Conservation (phyloP, 2,888 invertebrate species). For the Ormyrus nitidulus region DNA sequence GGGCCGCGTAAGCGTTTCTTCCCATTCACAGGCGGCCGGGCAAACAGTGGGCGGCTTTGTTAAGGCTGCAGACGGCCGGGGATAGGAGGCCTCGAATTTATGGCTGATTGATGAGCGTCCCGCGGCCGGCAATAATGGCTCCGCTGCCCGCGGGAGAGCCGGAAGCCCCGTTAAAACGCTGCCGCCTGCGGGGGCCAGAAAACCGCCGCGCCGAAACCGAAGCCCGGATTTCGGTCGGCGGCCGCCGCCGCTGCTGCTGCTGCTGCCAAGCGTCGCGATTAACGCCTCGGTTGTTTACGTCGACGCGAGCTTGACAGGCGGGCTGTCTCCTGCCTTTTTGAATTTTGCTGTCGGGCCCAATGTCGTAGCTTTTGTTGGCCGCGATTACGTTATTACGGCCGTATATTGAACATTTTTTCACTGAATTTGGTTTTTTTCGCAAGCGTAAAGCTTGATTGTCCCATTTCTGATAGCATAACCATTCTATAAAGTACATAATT, state of each 20-base stretch:
- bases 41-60: constrained; percentile 4
- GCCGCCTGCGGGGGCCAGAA: neutral
- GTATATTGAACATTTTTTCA: too few species aligned
- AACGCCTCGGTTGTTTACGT: neutral
- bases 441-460: too few species aligned
- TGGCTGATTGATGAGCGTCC: constrained; percentile 31
- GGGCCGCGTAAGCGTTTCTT: constrained; percentile 20
- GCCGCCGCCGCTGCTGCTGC: neutral
- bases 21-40: too few species aligned
- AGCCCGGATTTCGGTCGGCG: too few species aligned
- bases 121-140: constrained; percentile 2
- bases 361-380: too few species aligned
- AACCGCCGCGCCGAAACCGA: neutral
- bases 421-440: too few species aligned
- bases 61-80: neutral
- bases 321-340: too few species aligned
- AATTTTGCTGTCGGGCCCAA: too few species aligned
- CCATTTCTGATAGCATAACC: too few species aligned
- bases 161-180: constrained; percentile 17
- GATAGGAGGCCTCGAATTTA: constrained; percentile 3
- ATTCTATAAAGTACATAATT: constrained; percentile 13
- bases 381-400: too few species aligned
- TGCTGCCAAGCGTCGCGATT: neutral
- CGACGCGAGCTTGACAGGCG: too few species aligned
- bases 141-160: neutral